Evolutionary conservation across 2,888 invertebrate species (phyloP).

Genomic region (Heliconius charithonia): DNA sequence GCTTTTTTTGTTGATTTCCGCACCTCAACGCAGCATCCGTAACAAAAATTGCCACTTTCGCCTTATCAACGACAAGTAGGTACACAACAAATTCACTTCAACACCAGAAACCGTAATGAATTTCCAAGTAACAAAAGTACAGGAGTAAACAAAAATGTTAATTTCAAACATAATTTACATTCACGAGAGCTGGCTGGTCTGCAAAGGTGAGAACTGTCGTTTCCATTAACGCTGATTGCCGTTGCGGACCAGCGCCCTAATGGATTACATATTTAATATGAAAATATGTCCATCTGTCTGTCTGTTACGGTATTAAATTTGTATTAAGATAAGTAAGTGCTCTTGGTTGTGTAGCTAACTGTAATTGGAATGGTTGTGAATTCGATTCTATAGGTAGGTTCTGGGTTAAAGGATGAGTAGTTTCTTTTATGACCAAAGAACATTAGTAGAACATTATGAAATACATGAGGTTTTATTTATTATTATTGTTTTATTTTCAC

Average conservation of each 20-base stretch:
- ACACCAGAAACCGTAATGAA: slow-evolving; percentile 5
- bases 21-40: background rate
- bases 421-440: too few species aligned
- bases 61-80: background rate
- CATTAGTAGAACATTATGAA: too few species aligned
- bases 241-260: slow-evolving; percentile 13
- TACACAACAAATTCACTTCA: background rate
- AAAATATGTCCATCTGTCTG: slow-evolving; percentile 23
- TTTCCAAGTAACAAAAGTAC: background rate
- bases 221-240: slow-evolving; percentile 26
- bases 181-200: slow-evolving; percentile 19
- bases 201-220: slow-evolving; percentile 12
- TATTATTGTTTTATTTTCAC: too few species aligned
- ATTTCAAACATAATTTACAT: slow-evolving; percentile 29
- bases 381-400: background rate
- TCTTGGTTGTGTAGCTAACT: background rate
- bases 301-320: slow-evolving; percentile 5
- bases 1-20: too few species aligned
- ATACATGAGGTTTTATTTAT: too few species aligned
- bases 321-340: background rate
- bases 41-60: too few species aligned
- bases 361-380: background rate
- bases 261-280: slow-evolving; percentile 28
- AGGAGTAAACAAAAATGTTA: slow-evolving; percentile 22
- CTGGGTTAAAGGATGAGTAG: too few species aligned